These are phyloP conservation scores for Eurytoma californica DNA, from an alignment of 2,888 invertebrate genomes.

Conservation along the genomic window DNA sequence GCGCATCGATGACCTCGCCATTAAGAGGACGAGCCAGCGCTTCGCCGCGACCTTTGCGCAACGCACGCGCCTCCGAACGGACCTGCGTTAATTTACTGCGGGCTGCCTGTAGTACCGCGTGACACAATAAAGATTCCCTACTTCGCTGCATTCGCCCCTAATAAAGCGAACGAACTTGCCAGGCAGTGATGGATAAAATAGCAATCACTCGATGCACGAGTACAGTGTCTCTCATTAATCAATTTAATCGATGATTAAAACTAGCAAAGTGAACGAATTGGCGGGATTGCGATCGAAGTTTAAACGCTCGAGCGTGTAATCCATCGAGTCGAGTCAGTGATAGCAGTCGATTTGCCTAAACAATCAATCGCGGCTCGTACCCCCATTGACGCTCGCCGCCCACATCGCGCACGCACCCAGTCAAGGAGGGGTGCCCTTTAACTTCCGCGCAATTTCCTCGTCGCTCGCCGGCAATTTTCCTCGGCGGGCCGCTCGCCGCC, in stretches of 20 bases:
- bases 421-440: not conserved
- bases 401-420: not conserved
- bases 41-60: conserved; percentile 10
- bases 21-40: conserved; percentile 24
- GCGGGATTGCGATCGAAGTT: too few species aligned
- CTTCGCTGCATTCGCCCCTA: too few species aligned
- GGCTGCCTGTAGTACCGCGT: not conserved
- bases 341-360: conserved; percentile 51
- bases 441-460: conserved; percentile 65
- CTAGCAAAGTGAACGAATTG: too few species aligned
- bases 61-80: not conserved
- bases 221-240: not conserved
- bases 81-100: conserved; percentile 10
- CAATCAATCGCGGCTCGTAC: conserved; percentile 43
- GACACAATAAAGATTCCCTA: not conserved
- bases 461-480: conserved; percentile 65
- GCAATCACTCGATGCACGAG: not conserved
- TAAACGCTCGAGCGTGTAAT: conserved; percentile 12
- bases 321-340: conserved; percentile 5
- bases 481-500: conserved; percentile 58
- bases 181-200: not conserved
- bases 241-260: too few species aligned
- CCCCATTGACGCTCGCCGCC: conserved; percentile 17
- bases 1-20: conserved; percentile 39
- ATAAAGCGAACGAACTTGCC: too few species aligned